Base-by-base conservation (phyloP, 2,797 vertebrate species). In the Poecilia gillii region DNA sequence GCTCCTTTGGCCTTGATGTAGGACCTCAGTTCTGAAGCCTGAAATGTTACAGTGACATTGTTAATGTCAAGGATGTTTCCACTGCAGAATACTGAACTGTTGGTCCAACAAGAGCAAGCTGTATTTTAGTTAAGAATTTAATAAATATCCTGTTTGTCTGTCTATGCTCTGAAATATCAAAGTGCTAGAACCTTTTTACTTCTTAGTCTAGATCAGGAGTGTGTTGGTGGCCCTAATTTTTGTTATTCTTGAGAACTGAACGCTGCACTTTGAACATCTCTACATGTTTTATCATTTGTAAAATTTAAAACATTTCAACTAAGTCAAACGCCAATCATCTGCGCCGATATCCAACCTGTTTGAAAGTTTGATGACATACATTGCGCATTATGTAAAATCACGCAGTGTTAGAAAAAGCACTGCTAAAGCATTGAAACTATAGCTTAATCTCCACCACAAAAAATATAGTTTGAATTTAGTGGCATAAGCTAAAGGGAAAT, bases 1-100 rank as follows among this genome's bases (percentile, higher is more conserved):
- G 98, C 98, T 92, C 98, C 98, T 95, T 99, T 99, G 46, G 97
- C 94, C 90, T 99, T 99, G 82, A 99, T 91, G 85, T 97, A 99
- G 80, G 97, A 96, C 83, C 98, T 96, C 85, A 99, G 96, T 91
- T 99, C 98, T 28, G 95, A 97, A 70, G 97, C 98, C 98, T 99
- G 76, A 13, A 36, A 77, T 4, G 5, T 16, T 9, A 84, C 1
- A 76, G 14, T 2, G 12, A 47, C 25, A 77, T 25, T 28, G 75
- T 20, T 4, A 11, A 31, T 18, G 5, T 36, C 8, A 43, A 1
- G 7, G 2, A 28, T 70, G n/a, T 49, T 33, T 23, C 36, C 39
- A 6, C 20, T n/a, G 39, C 39, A 13, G 64, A 41, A 43, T 43
- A 20, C 6, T 6, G 11, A 68, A 25, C 33, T 64, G 7, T 23